Conservation (phyloP, 2,888 invertebrate genomes). For the Aspidiotus rigidus region DNA sequence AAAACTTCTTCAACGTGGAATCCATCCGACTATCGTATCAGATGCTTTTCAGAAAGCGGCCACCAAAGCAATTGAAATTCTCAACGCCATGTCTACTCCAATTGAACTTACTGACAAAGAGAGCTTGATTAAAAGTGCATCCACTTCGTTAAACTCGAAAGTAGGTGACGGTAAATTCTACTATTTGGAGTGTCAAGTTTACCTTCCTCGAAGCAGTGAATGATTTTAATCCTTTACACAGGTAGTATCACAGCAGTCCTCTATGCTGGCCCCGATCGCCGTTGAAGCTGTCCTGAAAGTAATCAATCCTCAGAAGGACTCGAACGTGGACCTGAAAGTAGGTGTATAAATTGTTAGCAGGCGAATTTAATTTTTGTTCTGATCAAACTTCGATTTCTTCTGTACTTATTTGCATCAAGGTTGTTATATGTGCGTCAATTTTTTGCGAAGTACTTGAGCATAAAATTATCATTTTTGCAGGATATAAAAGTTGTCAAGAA, state of each 20-base stretch:
- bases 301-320: conserved; percentile 59
- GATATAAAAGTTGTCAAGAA: conserved; percentile 97
- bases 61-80: conserved; percentile 63
- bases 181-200: too few species aligned
- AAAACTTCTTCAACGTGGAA: conserved; percentile 81
- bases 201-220: background rate
- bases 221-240: conserved; percentile 39
- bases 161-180: conserved; percentile 41
- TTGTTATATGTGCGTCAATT: background rate
- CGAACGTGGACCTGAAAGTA: conserved; percentile 72
- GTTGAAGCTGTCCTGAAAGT: conserved; percentile 92
- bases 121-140: conserved; percentile 85
- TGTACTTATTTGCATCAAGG: background rate
- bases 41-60: conserved; percentile 89
- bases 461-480: conserved; percentile 38
- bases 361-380: conserved; percentile 12
- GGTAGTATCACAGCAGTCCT: conserved; percentile 97
- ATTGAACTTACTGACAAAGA: conserved; percentile 78
- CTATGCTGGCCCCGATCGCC: conserved; percentile 88
- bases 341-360: background rate
- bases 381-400: conserved; percentile 17
- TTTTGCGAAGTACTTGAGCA: too few species aligned
- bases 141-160: conserved; percentile 95
- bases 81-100: conserved; percentile 74
- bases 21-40: conserved; percentile 95